Evolutionary conservation across 2,888 invertebrate species (phyloP).

Genomic region (Portevinia maculata): DNA sequence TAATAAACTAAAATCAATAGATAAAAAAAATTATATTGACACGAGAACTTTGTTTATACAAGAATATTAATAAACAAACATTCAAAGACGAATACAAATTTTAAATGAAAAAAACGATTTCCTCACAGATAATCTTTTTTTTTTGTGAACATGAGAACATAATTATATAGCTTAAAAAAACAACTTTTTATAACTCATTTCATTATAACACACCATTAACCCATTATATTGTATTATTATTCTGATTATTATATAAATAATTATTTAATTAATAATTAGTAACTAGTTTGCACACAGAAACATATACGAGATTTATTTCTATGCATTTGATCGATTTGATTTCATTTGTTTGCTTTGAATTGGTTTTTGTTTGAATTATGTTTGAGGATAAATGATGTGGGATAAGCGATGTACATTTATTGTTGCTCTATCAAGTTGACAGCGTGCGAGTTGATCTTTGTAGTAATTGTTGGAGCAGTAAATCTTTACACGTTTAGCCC

Average conservation of each 20-base stretch:
- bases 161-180: constrained; percentile 60
- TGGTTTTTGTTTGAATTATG: background rate
- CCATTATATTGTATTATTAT: constrained; percentile 70
- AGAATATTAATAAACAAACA: constrained; percentile 19
- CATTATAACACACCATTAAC: constrained; percentile 61
- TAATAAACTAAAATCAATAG: constrained; percentile 26
- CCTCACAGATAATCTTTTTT: constrained; percentile 8
- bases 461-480: too few relatives aligned
- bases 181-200: constrained; percentile 59
- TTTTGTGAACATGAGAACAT: too few relatives aligned
- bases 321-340: background rate
- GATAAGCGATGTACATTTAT: too few relatives aligned
- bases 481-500: too few relatives aligned
- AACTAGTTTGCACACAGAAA: constrained; percentile 64
- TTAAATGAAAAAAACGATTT: constrained; percentile 21
- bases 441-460: too few relatives aligned
- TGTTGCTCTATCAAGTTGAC: too few relatives aligned
- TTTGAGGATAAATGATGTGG: too few relatives aligned
- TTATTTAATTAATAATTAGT: constrained; percentile 73
- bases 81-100: constrained; percentile 53
- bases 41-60: constrained; percentile 35
- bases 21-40: constrained; percentile 38
- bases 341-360: background rate
- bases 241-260: constrained; percentile 71
- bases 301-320: constrained; percentile 19